Evolutionary conservation across 1,140 invertebrate genomes (phyloP), one percentile per base, ranked within the genome.

Genomic region (Ips typographus): DNA sequence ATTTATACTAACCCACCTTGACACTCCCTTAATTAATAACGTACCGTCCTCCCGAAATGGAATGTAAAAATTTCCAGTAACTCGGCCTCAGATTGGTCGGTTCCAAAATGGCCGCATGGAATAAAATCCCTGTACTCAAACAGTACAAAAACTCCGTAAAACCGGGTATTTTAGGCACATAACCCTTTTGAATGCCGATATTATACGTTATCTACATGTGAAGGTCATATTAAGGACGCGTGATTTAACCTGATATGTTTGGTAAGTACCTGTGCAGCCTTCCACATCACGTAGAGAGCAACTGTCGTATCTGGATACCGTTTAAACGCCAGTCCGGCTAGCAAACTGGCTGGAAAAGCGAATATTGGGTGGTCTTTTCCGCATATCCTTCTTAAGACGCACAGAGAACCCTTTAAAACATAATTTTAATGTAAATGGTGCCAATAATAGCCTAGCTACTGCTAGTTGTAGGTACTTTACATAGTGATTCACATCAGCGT

Each of bases 41-140:
- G 81, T 81, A 89, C 90, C 88, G 87, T 80, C 88, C 87, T 47
- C 90, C 90, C 4, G 92, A 94, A 42, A 94, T 81, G 71, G 84
- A 86, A 65, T 88, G 84, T 41, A 95, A 81, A 80, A 94, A 95
- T 77, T 90, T 91, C 86, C 89, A 93, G 79, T 95, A 95, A n/a
- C 91, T 91, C 6, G 89, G 83, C 75, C 92, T 84, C 49, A 95
- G 79, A 76, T 88, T 89, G 68, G 90, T 87, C 7, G 92, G 91
- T 77, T 94, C 92, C 61, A 94, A 70, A 40, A 94, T 86, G 71
- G 90, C 92, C 47, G 87, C 88, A 82, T 94, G 92, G 76, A 95
- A 93, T 8, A 94, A 82, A 73, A 92, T 79, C 38, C 91, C 90
- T 4, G 91, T 94, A 70, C 91, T 91, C 72, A 91, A 81, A 61